These are phyloP conservation scores for Apostichopus californicus DNA, from an alignment of 35 echinoderm and acorn worm genomes.

Conservation along the genomic window DNA sequence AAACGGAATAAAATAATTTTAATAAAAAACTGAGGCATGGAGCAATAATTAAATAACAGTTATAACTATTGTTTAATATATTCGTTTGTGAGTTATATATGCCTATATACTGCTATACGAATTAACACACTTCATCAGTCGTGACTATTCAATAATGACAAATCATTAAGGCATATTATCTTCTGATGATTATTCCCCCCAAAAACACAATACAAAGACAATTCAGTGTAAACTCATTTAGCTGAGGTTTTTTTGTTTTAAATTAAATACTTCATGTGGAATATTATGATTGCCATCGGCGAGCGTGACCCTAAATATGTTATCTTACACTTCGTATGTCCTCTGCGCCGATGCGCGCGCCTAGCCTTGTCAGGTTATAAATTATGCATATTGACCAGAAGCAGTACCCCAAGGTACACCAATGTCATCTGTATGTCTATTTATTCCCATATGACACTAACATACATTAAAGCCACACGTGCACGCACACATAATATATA, in stretches of 20 bases:
- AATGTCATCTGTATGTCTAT: neutral
- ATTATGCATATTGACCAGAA: constrained; percentile 18
- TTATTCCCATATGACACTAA: too few species aligned
- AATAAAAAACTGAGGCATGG: neutral
- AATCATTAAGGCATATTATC: neutral
- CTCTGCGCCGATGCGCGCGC: neutral
- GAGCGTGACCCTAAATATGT: constrained; percentile 12
- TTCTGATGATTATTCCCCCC: neutral
- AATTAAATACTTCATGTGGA: neutral
- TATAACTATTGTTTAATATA: neutral
- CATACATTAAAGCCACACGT: too few species aligned
- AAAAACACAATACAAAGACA: neutral
- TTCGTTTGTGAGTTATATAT: neutral
- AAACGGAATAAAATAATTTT: too few species aligned
- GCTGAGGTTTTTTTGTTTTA: neutral
- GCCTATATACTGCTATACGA: neutral
- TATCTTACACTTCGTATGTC: neutral
- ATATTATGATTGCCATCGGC: neutral
- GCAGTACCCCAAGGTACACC: neutral
- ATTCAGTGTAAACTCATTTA: neutral
- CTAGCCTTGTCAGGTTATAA: neutral
- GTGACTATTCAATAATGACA: neutral
- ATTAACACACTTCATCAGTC: neutral
- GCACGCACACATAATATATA: neutral
- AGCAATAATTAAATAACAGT: neutral